phyloP scores from a whole-genome alignment of 2,888 invertebrate species.

The Portevinia maculata region DNA sequence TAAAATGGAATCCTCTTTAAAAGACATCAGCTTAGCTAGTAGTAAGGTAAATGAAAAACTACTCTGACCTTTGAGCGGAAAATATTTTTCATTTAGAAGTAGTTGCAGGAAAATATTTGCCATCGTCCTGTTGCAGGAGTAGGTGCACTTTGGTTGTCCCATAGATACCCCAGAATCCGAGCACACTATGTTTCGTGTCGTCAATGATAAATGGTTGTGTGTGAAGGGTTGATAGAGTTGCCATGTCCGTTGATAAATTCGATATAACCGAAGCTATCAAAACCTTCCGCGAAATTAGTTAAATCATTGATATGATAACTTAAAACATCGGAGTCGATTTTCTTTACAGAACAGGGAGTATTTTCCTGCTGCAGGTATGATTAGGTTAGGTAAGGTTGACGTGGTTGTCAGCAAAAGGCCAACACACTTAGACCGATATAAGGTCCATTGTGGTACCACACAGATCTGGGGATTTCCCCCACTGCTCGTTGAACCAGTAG shows the following conservation, averaged over 20 bases:
- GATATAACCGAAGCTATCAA: not conserved
- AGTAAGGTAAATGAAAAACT: slow-evolving; percentile 52
- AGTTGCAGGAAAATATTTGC: slow-evolving; percentile 66
- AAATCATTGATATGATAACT: no score
- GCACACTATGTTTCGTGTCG: slow-evolving; percentile 9
- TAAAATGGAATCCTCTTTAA: not conserved
- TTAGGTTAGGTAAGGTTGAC: no score
- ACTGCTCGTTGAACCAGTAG: no score
- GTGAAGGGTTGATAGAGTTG: slow-evolving; percentile 3
- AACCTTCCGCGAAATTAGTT: no score
- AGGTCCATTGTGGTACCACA: no score
- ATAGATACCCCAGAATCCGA: slow-evolving; percentile 17
- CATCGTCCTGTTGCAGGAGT: slow-evolving; percentile 13
- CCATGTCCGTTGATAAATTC: not conserved
- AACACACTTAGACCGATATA: no score
- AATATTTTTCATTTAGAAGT: slow-evolving; percentile 57
- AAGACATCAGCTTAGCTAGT: slow-evolving; percentile 6
- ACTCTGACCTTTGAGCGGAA: slow-evolving; percentile 64
- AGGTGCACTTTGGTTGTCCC: slow-evolving; percentile 11
- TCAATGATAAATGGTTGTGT: slow-evolving; percentile 60
- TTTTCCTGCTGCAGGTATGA: no score
- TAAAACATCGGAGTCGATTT: no score
- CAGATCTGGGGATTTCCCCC: no score
- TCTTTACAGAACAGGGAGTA: no score
- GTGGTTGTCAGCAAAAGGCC: no score